Percentiles rank a stretch among this genome's conserved stretches.
These are phyloP conservation scores for Xiphophorus birchmanni DNA, from an alignment of 2,797 vertebrate species.

Conservation along the genomic window DNA sequence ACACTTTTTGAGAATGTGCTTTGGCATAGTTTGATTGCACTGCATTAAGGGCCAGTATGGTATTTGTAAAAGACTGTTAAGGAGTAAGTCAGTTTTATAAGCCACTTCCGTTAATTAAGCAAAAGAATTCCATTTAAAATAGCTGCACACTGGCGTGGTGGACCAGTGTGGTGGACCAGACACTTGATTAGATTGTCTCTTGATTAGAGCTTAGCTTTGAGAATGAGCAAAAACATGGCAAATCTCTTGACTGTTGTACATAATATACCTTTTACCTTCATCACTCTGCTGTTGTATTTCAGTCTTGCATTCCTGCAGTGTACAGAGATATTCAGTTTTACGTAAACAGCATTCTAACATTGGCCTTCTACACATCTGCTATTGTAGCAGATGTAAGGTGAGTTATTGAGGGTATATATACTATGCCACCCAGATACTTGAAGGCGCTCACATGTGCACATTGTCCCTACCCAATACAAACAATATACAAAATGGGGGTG, in stretches of 20 bases:
- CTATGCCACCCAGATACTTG: not conserved
- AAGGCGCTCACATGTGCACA: too few species aligned
- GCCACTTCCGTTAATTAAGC: not conserved
- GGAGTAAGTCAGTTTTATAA: not conserved
- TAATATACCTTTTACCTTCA: not conserved
- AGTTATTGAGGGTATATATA: not conserved
- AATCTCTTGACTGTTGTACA: not conserved
- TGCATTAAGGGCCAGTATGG: not conserved
- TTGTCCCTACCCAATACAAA: not conserved
- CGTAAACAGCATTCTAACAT: not conserved
- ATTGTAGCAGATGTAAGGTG: not conserved
- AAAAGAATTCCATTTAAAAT: not conserved
- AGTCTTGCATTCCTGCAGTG: not conserved
- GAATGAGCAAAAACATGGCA: not conserved
- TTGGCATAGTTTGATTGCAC: constrained; percentile 5
- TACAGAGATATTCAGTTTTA: not conserved
- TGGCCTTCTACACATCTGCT: not conserved
- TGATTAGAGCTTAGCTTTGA: not conserved
- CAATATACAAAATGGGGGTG: not conserved
- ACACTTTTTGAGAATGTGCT: not conserved
- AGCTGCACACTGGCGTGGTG: not conserved
- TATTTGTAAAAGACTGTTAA: not conserved
- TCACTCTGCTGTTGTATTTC: not conserved
- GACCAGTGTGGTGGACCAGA: too few species aligned
- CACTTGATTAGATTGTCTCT: too few species aligned